These are phyloP conservation scores for Lemur catta DNA, from an alignment of 2,797 vertebrate genomes.

Conservation along the genomic window DNA sequence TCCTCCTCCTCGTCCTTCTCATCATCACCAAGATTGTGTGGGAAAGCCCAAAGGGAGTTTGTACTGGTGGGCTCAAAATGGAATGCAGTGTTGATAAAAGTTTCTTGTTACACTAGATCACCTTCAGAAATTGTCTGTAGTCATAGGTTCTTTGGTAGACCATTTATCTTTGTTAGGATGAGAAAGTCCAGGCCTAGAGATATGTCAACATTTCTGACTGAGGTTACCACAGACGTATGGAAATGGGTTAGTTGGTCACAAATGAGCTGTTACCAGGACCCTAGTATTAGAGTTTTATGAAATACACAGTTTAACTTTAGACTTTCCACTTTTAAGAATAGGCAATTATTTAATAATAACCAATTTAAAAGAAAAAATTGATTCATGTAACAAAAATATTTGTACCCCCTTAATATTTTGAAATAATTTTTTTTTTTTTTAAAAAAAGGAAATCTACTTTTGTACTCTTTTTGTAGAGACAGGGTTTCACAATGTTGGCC, in stretches of 20 bases:
- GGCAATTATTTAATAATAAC: background rate
- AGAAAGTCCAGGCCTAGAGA: background rate
- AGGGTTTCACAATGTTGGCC: no score
- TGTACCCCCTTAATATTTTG: no score
- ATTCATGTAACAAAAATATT: no score
- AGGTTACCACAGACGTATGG: background rate
- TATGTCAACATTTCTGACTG: background rate
- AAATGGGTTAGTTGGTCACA: constrained; percentile 44
- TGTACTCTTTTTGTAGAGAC: no score
- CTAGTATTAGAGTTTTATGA: background rate
- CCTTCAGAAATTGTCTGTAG: background rate
- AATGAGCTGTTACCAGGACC: background rate
- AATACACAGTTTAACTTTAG: background rate
- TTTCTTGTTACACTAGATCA: background rate
- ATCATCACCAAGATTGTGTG: background rate
- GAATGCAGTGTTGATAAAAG: background rate
- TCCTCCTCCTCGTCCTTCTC: background rate
- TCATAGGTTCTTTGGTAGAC: background rate
- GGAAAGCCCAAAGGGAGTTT: background rate
- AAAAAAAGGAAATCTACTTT: no score
- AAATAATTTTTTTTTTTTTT: no score
- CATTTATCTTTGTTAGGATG: background rate
- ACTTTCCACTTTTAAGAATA: background rate
- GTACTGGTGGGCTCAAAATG: background rate
- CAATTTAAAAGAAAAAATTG: constrained; percentile 39